Evolutionary conservation across 2,888 invertebrate genomes (phyloP), one percentile per base, ranked within the genome.

Genomic region (Drosophila greeni): DNA sequence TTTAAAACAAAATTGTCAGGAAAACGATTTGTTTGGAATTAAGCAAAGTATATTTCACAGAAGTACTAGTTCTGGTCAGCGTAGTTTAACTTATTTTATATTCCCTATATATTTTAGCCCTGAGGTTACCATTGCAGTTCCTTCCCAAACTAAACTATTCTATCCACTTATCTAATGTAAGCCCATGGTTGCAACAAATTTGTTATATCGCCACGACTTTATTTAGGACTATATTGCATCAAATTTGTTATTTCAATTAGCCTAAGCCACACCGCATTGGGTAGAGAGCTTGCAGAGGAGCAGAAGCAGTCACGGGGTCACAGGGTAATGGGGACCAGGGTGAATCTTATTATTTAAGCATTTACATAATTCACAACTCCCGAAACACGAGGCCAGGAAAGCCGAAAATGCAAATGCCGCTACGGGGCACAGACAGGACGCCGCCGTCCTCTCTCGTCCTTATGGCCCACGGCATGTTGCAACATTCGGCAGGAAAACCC

Each of bases 211-310:
- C 59, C 47, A 42, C 57, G 20, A 51, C 61, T 51, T 68, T 54
- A 47, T 68, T 61, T 65, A 9, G 16, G 31, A 16, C 54, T 48
- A 68, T 62, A 68, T 65, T 59, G 31, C 54, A 57, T 48, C 18
- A 51, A 60, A 76, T 70, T 73, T 67, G 72, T 76, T 76, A 68
- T 74, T 82, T 73, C 74, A 79, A 79, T 82, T 79, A 76, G 72
- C 70, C 70, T 66, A 65, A 67, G 80, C 70, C 64, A 59, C 65
- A 72, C 73, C 67, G 55, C 75, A 69, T 39, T 60, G 26, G 54
- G n/a, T 12, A 31, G 54, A 9, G 42, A n/a, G n/a, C 0, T 12
- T 43, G n/a, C n/a, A 14, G 7, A 31, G n/a, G 2, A 14, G 23
- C 24, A 42, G 47, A 12, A 18, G 26, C 42, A 45, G 45, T 47